A percentile compares a stretch with the other conserved stretches of the same genome.
phyloP scores from a whole-genome alignment of 2,113 vertebrate species.

The Eulemur rufifrons region DNA sequence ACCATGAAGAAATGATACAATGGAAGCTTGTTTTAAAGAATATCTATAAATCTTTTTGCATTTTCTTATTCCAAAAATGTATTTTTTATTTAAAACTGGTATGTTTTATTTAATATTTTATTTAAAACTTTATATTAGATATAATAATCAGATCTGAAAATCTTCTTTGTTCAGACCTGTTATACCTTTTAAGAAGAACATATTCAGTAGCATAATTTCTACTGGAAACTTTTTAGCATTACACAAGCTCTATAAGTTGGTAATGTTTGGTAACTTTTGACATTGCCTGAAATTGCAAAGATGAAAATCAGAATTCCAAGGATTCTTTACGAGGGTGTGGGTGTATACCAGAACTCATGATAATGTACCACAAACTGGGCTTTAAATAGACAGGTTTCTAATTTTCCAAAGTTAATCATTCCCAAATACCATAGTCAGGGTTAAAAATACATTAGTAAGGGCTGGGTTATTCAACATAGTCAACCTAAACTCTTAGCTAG shows the following conservation, averaged over 20 bases:
- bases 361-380: not conserved
- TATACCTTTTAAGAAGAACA: not conserved
- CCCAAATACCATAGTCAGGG: not conserved
- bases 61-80: constrained; percentile 25
- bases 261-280: not conserved
- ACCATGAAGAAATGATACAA: not conserved
- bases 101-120: not conserved
- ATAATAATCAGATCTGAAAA: not conserved
- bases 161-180: not conserved
- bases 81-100: not conserved
- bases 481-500: not conserved
- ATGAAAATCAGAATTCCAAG: constrained; percentile 12
- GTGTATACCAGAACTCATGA: not conserved
- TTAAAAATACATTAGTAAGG: not conserved
- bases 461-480: not conserved
- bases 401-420: constrained; percentile 30
- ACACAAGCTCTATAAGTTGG: not conserved
- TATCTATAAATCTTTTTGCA: not conserved
- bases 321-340: not conserved
- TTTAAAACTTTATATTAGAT: not conserved
- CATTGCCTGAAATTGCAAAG: not conserved
- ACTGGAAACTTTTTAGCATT: not conserved
- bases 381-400: not conserved
- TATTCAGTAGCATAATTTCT: not conserved
- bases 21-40: constrained; percentile 7